These are phyloP conservation scores for Tetranychus piercei DNA, from an alignment of 2,888 invertebrate species.

Conservation along the genomic window DNA sequence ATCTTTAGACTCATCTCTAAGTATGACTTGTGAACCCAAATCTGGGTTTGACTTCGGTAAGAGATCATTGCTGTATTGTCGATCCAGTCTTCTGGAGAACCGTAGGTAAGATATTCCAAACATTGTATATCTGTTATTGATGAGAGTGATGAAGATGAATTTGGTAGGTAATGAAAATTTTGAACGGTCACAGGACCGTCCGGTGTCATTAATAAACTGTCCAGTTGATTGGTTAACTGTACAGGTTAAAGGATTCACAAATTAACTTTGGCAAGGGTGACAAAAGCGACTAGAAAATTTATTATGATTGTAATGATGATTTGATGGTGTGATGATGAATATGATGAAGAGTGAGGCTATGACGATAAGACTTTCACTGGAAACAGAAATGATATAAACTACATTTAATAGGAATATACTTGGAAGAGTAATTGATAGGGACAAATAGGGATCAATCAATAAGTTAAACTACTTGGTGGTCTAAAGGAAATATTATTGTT, in stretches of 20 bases:
- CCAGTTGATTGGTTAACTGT: too few species aligned
- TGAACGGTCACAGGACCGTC: not conserved
- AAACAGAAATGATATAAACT: too few species aligned
- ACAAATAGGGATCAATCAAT: too few species aligned
- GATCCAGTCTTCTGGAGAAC: not conserved
- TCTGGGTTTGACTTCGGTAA: not conserved
- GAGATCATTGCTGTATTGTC: not conserved
- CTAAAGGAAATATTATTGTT: too few species aligned
- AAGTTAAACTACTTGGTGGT: too few species aligned
- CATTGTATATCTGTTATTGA: not conserved
- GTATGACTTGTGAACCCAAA: slow-evolving; percentile 6
- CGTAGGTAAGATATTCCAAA: not conserved
- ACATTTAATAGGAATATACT: too few species aligned
- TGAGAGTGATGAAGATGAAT: not conserved
- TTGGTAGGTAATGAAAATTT: not conserved
- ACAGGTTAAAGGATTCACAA: too few species aligned
- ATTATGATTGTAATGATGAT: too few species aligned
- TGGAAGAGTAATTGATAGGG: too few species aligned
- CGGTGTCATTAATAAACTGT: not conserved
- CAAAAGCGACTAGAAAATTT: not conserved
- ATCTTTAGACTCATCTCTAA: slow-evolving; percentile 5
- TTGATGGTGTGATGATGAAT: too few species aligned
- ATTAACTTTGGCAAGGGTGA: not conserved
- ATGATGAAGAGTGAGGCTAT: too few species aligned
- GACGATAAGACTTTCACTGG: too few species aligned